A percentile compares a stretch with the other conserved stretches of the same genome.
phyloP scores from a whole-genome alignment of 2,797 vertebrate species.

The Gadopsis marmoratus region DNA sequence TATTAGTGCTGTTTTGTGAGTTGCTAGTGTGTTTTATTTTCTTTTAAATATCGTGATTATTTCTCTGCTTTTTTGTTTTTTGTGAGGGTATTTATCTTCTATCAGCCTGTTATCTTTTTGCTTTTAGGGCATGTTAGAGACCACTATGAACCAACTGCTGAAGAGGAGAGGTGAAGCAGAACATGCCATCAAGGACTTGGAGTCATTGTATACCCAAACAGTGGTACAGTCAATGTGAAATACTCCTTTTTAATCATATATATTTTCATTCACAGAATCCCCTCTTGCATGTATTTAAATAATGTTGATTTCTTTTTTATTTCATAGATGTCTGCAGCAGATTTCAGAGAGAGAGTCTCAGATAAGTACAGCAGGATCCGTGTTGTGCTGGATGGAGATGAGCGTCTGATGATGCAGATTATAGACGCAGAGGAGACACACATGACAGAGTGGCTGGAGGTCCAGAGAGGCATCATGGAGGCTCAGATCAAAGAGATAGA shows the following conservation, averaged over 20 bases:
- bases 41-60: neutral
- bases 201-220: constrained; percentile 76
- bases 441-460: constrained; percentile 79
- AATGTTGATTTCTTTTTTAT: neutral
- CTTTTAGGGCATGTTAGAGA: constrained; percentile 76
- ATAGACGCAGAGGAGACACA: constrained; percentile 81
- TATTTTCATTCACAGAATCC: neutral
- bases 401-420: constrained; percentile 85
- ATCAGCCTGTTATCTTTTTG: constrained; percentile 45
- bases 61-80: neutral
- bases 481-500: constrained; percentile 77
- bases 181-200: constrained; percentile 77
- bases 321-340: constrained; percentile 74
- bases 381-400: constrained; percentile 80
- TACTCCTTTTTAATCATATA: neutral
- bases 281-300: neutral
- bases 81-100: constrained; percentile 12
- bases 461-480: constrained; percentile 72
- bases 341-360: constrained; percentile 77
- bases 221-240: constrained; percentile 67
- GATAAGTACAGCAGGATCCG: constrained; percentile 83
- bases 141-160: constrained; percentile 71
- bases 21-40: constrained; percentile 6
- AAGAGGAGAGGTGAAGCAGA: constrained; percentile 77
- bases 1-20: neutral